Conservation (phyloP, 2,113 vertebrate species). For the Microcebus ravelobensis region DNA sequence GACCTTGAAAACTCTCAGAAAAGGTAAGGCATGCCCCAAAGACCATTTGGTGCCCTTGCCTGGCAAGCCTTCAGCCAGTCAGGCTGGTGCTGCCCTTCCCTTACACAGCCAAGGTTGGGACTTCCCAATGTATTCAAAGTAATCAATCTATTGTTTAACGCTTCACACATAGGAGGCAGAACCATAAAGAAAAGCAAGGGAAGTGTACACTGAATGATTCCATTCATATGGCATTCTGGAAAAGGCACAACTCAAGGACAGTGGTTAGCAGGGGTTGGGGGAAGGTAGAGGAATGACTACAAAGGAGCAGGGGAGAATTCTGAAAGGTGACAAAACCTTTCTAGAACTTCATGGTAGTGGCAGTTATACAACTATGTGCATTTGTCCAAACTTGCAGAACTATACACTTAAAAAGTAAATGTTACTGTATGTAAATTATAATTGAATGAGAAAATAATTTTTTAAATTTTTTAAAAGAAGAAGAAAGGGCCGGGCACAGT, state of each 20-base stretch:
- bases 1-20: not conserved
- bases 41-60: not conserved
- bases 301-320: not conserved
- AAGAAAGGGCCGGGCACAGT: too few relatives aligned
- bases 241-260: not conserved
- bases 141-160: not conserved
- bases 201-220: not conserved
- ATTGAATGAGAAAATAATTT: not conserved
- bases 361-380: not conserved
- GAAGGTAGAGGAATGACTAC: not conserved
- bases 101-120: not conserved
- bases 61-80: not conserved
- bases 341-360: not conserved
- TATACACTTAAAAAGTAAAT: not conserved
- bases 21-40: not conserved
- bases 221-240: not conserved
- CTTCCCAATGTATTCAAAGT: not conserved
- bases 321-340: not conserved
- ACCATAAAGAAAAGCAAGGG: not conserved
- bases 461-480: too few relatives aligned
- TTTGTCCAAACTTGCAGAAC: not conserved
- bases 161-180: not conserved
- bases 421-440: not conserved
- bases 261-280: not conserved
- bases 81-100: not conserved